Percentiles rank a stretch among this genome's conserved stretches.
phyloP scores from a whole-genome alignment of 2,888 invertebrate species.

The Leptogaster cylindrica region DNA sequence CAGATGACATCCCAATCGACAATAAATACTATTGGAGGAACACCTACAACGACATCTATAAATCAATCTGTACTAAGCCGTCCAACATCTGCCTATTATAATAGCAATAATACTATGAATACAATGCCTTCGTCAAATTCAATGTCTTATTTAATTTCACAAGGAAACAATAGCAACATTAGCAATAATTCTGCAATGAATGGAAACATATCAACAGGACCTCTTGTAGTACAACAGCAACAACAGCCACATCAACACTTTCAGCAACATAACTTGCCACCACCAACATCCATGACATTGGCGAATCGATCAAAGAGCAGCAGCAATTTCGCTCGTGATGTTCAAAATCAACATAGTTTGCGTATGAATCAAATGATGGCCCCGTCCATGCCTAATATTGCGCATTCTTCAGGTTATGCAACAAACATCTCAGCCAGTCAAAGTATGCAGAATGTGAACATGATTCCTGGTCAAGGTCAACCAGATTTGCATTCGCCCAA shows the following conservation, averaged over 20 bases:
- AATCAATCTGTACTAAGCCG: slow-evolving; percentile 54
- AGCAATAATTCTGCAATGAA: slow-evolving; percentile 58
- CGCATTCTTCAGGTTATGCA: slow-evolving; percentile 53
- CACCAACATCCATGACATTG: slow-evolving; percentile 52
- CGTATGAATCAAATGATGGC: slow-evolving; percentile 61
- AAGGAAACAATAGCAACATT: slow-evolving; percentile 50
- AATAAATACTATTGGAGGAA: slow-evolving; percentile 51
- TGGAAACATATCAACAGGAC: slow-evolving; percentile 50
- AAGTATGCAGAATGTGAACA: slow-evolving; percentile 62
- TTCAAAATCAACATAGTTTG: slow-evolving; percentile 55
- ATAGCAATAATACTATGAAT: slow-evolving; percentile 53
- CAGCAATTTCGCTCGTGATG: slow-evolving; percentile 55
- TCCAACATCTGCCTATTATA: slow-evolving; percentile 61
- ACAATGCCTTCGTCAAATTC: slow-evolving; percentile 54
- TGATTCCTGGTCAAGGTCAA: slow-evolving; percentile 48
- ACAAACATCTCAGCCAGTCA: slow-evolving; percentile 58
- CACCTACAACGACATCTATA: slow-evolving; percentile 51
- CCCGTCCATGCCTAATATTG: slow-evolving; percentile 62
- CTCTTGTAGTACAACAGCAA: slow-evolving; percentile 46
- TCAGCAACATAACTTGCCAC: slow-evolving; percentile 49
- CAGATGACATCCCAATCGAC: slow-evolving; percentile 56
- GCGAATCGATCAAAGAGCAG: slow-evolving; percentile 55
- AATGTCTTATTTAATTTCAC: slow-evolving; percentile 51
- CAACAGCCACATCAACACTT: slow-evolving; percentile 51
- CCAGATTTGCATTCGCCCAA: background rate